Evolutionary conservation across 2,797 vertebrate genomes (phyloP), one percentile per base, ranked within the genome.

Genomic region (Rhodeus uyekii): DNA sequence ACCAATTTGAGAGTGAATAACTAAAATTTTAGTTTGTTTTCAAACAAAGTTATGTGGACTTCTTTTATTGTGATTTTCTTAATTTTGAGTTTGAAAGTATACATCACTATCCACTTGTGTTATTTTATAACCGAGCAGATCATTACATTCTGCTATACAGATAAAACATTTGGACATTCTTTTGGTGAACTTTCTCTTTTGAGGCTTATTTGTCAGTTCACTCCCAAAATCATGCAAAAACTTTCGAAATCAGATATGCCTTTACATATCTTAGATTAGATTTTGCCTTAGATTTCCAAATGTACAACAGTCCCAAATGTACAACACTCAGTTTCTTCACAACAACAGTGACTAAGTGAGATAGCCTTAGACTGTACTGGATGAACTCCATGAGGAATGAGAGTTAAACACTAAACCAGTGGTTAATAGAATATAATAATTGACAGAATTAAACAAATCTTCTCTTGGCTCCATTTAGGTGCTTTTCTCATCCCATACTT

Each of bases 401-500:
- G 24, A 78, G 78, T 79, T 69, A 76, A 80, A 79, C 39, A 68
- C 42, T 86, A 75, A 73, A 29, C 67, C 64, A 19, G 22, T 3
- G 44, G 82, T 36, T 82, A 67, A 75, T 64, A 44, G 71, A 16
- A 68, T 76, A 24, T 73, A 67, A 80, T 83, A 46, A 72, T 80
- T 83, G 32, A 61, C 12, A 16, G 75, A 82, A 81, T 76, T 58
- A 72, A 74, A 29, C 29, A 3, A 24, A 44, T 74, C 69, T 79
- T 63, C 13, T 63, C 58, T 27, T 38, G 14, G 38, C n/a, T 50
- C 64, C 14, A 2, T 39, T 18, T 58, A 99, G 98, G 98, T 95
- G 98, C 98, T 32, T 99, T 99, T 93, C 97, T 99, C 93, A 98
- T 99, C 93, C 98, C 98, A 73, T 99, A 99, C 94, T 97, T 97